Conservation (phyloP, 1,140 invertebrate genomes). For the Diuraphis noxia region DNA sequence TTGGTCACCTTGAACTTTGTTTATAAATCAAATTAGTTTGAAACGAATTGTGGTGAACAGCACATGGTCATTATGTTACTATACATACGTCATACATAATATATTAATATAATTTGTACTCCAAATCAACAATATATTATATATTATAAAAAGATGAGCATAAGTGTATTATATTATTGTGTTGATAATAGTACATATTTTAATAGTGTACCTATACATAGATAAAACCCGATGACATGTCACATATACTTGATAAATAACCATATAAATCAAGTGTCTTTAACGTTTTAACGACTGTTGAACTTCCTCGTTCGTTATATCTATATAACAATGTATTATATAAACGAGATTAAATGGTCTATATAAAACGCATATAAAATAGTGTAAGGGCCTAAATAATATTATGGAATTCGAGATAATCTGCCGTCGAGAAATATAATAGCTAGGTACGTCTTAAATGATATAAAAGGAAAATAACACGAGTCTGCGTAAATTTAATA, state of each 20-base stretch:
- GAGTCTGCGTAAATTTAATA: background rate
- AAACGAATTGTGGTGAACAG: background rate
- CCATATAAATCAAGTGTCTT: background rate
- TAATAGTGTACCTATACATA: background rate
- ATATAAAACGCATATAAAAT: background rate
- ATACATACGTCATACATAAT: background rate
- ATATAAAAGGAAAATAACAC: background rate
- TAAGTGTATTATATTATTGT: background rate
- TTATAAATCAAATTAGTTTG: background rate
- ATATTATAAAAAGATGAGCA: background rate
- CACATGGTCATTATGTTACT: background rate
- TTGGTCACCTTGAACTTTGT: background rate
- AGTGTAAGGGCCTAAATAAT: background rate
- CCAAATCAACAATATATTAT: background rate
- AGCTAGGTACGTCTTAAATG: too few species aligned
- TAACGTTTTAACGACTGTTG: background rate
- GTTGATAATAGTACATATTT: background rate
- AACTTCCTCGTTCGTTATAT: background rate
- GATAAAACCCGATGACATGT: background rate
- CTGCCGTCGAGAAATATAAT: background rate
- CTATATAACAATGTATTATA: background rate
- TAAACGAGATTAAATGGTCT: background rate
- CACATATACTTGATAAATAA: background rate
- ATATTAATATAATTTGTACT: background rate
- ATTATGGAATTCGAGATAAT: background rate